These are phyloP conservation scores for Andrena haemorrhoa DNA, from an alignment of 2,888 invertebrate genomes.

Conservation along the genomic window DNA sequence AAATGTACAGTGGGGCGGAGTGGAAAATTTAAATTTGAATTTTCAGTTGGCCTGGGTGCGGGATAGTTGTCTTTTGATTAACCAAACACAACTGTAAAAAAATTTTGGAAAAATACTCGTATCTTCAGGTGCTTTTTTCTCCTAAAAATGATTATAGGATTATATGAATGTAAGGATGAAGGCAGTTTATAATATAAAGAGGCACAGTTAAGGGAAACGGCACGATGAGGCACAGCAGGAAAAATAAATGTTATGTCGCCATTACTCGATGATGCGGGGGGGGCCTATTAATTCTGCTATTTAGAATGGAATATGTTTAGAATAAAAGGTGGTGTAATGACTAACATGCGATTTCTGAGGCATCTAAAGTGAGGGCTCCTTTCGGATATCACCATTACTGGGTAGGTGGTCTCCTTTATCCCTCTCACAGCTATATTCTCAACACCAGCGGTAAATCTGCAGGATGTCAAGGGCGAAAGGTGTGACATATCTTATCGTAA, in stretches of 20 bases:
- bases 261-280: not conserved
- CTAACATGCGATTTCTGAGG: constrained; percentile 30
- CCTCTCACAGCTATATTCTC: constrained; percentile 57
- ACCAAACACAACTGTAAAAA: too few species aligned
- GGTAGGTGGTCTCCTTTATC: constrained; percentile 45
- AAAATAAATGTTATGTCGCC: not conserved
- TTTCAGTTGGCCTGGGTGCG: too few species aligned
- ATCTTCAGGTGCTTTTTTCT: too few species aligned
- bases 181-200: too few species aligned
- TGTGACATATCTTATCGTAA: constrained; percentile 83
- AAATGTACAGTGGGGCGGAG: too few species aligned
- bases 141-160: too few species aligned
- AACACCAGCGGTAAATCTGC: constrained; percentile 76
- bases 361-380: constrained; percentile 30
- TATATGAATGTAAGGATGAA: too few species aligned
- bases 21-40: too few species aligned
- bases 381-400: constrained; percentile 55
- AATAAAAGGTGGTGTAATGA: constrained; percentile 8
- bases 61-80: too few species aligned
- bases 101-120: too few species aligned
- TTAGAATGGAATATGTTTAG: not conserved
- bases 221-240: not conserved
- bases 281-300: not conserved
- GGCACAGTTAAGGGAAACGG: too few species aligned
- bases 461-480: constrained; percentile 78